phyloP scores from a whole-genome alignment of 2,888 invertebrate genomes.

The Stenichneumon culpator region DNA sequence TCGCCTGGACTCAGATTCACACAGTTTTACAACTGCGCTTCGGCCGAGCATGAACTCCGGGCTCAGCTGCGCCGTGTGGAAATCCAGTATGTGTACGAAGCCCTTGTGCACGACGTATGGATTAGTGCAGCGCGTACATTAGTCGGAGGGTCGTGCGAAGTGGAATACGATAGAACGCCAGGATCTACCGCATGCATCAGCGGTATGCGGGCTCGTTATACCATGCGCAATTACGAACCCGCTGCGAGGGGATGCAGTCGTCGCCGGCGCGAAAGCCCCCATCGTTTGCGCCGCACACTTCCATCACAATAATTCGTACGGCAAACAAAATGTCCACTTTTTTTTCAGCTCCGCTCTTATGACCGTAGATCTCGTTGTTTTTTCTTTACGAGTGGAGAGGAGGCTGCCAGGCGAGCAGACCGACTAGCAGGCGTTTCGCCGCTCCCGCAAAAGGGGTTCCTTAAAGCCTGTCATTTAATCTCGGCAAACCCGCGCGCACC shows the following conservation, averaged over 20 bases:
- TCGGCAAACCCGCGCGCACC: slow-evolving; percentile 37
- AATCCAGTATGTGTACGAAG: slow-evolving; percentile 4
- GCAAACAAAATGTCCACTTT: slow-evolving; percentile 65
- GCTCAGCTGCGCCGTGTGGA: not conserved
- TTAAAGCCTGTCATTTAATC: slow-evolving; percentile 64
- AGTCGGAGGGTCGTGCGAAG: slow-evolving; percentile 36
- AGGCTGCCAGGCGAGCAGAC: slow-evolving; percentile 28
- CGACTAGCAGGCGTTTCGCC: slow-evolving; percentile 48
- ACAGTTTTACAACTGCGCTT: not conserved
- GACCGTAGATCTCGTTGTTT: not conserved
- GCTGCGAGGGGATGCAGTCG: slow-evolving; percentile 12
- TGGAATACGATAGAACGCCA: slow-evolving; percentile 36
- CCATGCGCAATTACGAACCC: slow-evolving; percentile 40
- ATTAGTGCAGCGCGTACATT: slow-evolving; percentile 29
- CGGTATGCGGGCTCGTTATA: slow-evolving; percentile 15
- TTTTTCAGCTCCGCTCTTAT: not conserved
- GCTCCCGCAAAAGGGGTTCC: slow-evolving; percentile 35
- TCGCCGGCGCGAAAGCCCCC: slow-evolving; percentile 9
- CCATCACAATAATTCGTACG: slow-evolving; percentile 62
- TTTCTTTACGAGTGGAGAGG: not conserved
- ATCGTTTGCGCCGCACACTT: slow-evolving; percentile 49
- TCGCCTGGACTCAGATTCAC: not conserved
- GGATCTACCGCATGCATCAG: slow-evolving; percentile 29
- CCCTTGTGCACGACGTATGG: slow-evolving; percentile 22
- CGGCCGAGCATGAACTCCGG: not conserved